Evolutionary conservation across 1,140 invertebrate species (phyloP).

Genomic region (Sycophila sp.): DNA sequence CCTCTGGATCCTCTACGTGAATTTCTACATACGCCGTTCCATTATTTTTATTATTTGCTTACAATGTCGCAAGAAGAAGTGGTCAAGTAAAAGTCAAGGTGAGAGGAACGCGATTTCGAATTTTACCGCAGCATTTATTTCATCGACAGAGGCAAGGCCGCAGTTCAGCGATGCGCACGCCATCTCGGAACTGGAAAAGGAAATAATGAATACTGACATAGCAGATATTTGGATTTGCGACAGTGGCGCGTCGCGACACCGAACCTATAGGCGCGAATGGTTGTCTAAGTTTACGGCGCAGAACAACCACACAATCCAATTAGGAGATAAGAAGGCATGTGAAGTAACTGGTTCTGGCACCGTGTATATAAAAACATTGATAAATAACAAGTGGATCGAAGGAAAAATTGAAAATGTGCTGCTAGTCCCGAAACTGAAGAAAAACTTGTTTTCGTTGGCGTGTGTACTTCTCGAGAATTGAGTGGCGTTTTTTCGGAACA

Average conservation of each 20-base stretch:
- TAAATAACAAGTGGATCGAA: neutral
- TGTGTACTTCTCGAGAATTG: neutral
- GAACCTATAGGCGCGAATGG: neutral
- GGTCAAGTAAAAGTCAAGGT: no score
- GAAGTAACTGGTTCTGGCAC: neutral
- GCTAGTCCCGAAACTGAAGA: neutral
- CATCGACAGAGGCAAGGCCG: neutral
- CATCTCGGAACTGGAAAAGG: no score
- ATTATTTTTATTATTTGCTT: no score
- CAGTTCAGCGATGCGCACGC: no score
- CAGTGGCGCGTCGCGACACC: neutral
- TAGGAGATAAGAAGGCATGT: neutral
- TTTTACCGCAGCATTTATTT: neutral
- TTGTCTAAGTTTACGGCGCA: neutral
- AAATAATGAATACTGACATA: neutral
- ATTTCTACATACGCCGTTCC: no score
- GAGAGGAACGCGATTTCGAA: no score
- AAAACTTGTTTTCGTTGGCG: neutral
- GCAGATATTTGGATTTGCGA: neutral
- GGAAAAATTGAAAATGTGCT: neutral
- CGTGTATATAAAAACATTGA: neutral
- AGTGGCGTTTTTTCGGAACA: neutral
- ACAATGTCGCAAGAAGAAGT: neutral
- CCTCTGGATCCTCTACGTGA: no score
- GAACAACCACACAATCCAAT: neutral